Evolutionary conservation across 2,797 vertebrate species (phyloP).

Genomic region (Momotus momota): DNA sequence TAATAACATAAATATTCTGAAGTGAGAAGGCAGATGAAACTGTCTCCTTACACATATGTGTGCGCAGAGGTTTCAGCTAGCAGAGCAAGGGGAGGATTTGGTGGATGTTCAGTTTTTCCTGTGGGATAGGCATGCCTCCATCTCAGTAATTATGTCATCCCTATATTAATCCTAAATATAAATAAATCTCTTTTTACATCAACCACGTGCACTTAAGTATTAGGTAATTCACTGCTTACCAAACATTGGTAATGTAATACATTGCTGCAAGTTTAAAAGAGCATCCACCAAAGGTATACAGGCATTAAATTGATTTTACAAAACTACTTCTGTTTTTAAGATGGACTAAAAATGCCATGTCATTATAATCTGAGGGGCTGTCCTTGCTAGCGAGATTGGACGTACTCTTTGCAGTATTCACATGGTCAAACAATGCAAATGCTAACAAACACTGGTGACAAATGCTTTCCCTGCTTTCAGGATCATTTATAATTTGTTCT

Average conservation of each 20-base stretch:
- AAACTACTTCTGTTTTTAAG: not conserved
- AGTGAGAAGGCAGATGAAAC: not conserved
- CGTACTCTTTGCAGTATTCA: not conserved
- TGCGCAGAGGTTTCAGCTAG: not conserved
- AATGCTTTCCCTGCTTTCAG: not conserved
- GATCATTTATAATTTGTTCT: not conserved
- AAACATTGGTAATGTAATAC: not conserved
- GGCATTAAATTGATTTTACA: not conserved
- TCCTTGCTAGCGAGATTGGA: not conserved
- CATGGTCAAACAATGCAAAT: not conserved
- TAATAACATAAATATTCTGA: not conserved
- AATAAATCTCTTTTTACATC: not conserved
- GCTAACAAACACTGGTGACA: not conserved
- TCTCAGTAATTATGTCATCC: not conserved
- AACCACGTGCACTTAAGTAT: not conserved
- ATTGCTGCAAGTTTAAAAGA: not conserved
- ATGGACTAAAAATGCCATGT: not conserved
- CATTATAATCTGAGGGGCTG: not conserved
- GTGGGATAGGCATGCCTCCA: not conserved
- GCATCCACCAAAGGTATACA: not conserved
- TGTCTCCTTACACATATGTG: not conserved
- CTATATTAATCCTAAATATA: not conserved
- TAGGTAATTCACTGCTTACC: not conserved
- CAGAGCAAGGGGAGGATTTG: not conserved
- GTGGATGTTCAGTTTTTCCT: not conserved